These are phyloP conservation scores for Calameuta idolon DNA, from an alignment of 2,888 invertebrate genomes.

Conservation along the genomic window DNA sequence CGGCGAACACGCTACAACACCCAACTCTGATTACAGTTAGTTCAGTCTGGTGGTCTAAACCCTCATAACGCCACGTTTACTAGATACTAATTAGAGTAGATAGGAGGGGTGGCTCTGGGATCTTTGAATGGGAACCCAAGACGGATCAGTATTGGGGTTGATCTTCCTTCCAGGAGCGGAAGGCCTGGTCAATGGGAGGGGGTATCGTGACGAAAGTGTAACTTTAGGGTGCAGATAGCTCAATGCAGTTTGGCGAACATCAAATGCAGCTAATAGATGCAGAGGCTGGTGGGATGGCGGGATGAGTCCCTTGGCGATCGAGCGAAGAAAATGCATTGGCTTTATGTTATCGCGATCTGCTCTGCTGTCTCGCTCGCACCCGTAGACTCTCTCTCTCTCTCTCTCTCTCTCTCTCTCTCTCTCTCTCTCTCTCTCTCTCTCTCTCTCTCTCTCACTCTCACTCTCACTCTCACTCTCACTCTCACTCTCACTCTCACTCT, in stretches of 20 bases:
- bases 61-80: slow-evolving; percentile 51
- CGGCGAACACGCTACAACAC: slow-evolving; percentile 47
- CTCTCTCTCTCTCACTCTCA: slow-evolving; percentile 27
- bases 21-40: slow-evolving; percentile 62
- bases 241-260: background rate
- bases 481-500: too few species aligned
- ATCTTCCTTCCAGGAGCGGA: background rate
- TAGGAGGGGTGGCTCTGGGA: background rate
- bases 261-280: background rate
- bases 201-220: background rate
- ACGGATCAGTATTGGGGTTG: background rate
- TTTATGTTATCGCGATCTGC: background rate
- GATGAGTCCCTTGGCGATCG: slow-evolving; percentile 14
- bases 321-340: slow-evolving; percentile 15
- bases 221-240: background rate
- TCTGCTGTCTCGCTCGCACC: background rate
- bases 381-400: slow-evolving; percentile 21
- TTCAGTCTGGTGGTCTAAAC: slow-evolving; percentile 59
- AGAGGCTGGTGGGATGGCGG: background rate
- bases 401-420: slow-evolving; percentile 36
- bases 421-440: slow-evolving; percentile 28
- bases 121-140: background rate
- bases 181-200: background rate
- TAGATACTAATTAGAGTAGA: slow-evolving; percentile 41
- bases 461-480: slow-evolving; percentile 15